Evolutionary conservation across 2,888 invertebrate genomes (phyloP).

Genomic region (Gari tellinella): DNA sequence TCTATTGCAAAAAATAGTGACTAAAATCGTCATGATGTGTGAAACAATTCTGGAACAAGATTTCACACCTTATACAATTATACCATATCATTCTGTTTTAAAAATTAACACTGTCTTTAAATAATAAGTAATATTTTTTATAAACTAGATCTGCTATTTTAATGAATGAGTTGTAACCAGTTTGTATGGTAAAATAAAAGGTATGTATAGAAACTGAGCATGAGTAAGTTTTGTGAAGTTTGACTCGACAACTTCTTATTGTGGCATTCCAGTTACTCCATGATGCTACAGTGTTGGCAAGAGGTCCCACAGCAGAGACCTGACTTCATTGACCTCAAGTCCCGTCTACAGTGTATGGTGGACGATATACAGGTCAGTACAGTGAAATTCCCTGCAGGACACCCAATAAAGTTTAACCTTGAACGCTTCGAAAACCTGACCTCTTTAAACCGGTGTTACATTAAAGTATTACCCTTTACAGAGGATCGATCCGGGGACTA

Average conservation of each 20-base stretch:
- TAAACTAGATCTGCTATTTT: not conserved
- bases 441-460: too few relatives aligned
- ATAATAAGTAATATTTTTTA: not conserved
- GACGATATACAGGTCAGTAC: slow-evolving; percentile 77
- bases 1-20: too few relatives aligned
- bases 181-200: not conserved
- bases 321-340: slow-evolving; percentile 73
- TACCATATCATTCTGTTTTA: not conserved
- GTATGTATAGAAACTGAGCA: not conserved
- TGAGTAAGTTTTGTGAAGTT: not conserved
- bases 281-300: slow-evolving; percentile 83
- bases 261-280: slow-evolving; percentile 69
- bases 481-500: too few relatives aligned
- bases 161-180: not conserved
- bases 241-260: not conserved
- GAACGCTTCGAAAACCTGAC: too few relatives aligned
- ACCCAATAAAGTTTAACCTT: too few relatives aligned
- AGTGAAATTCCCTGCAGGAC: too few relatives aligned
- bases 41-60: too few relatives aligned
- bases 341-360: slow-evolving; percentile 74
- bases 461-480: too few relatives aligned
- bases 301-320: slow-evolving; percentile 76
- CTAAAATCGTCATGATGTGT: too few relatives aligned
- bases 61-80: too few relatives aligned
- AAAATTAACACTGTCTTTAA: not conserved